phyloP scores from a whole-genome alignment of 2,113 vertebrate genomes.

The Gorsachius goisagi region DNA sequence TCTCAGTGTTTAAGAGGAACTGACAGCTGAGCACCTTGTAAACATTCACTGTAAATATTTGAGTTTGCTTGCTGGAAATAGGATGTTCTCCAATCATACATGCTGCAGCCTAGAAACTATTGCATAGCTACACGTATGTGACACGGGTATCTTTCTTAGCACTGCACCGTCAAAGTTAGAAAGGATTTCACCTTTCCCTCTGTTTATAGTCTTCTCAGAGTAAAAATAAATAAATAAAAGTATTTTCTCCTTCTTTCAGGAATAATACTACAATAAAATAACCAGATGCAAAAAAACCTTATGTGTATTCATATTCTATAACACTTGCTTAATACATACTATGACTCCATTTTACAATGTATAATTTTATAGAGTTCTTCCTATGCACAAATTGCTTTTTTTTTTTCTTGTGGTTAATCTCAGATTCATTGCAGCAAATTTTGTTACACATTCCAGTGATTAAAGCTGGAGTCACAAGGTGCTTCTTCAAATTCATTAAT shows the following conservation, averaged over 20 bases:
- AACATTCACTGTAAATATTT: not conserved
- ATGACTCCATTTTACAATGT: not conserved
- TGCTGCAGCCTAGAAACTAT: not conserved
- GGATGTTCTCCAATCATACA: not conserved
- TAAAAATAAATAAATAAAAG: not conserved
- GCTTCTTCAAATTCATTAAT: slow-evolving; percentile 29
- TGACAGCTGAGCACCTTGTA: not conserved
- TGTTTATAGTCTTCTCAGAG: not conserved
- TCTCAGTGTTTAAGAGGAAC: not conserved
- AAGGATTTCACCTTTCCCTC: not conserved
- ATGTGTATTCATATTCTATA: not conserved
- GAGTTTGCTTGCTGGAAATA: not conserved
- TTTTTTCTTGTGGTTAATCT: not conserved
- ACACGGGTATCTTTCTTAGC: not conserved
- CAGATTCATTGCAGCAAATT: not conserved
- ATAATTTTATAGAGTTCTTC: not conserved
- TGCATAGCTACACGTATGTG: not conserved
- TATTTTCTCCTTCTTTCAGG: not conserved
- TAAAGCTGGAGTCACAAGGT: not conserved
- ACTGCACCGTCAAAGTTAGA: not conserved
- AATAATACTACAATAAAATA: not conserved
- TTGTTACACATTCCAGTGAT: not conserved
- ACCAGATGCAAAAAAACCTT: not conserved
- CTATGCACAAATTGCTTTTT: not conserved
- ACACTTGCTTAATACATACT: not conserved